Evolutionary conservation across 1,140 invertebrate species (phyloP), one percentile per base, ranked within the genome.

Genomic region (Euglossa dilemma): DNA sequence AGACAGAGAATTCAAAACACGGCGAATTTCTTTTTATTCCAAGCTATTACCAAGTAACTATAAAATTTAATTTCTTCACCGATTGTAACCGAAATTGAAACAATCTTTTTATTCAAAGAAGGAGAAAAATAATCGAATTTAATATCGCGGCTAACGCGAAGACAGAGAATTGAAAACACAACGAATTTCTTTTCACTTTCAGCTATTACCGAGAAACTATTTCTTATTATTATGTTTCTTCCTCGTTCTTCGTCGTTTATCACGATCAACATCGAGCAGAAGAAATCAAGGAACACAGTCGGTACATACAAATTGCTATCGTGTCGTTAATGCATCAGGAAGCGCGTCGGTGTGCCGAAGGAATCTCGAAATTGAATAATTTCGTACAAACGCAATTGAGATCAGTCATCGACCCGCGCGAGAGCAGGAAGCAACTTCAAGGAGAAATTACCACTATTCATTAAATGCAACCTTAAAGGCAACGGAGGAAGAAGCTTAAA

Each of bases 371-470:
- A 79, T 59, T 50, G 52, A 69, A 67, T 59, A 20, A 23, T 69
- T 69, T 47, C 16, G 9, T 47, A 83, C 70, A 57, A 11, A 61
- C 8, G 43, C 20, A 43, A 87, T 87, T 59, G 63, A 25, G 50
- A 56, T 85, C 64, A 83, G 66, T 72, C 72, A 73, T 36, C 73
- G 81, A 80, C 80, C 86, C 43, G 23, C 12, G 36, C 54, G 25
- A 54, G 28, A 80, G 73, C 61, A 84, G 85, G 76, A 87, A 87
- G 61, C 73, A 87, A 76, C 47, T 54, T 28, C 54, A 64, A 52
- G n/a, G 63, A 79, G 77, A 84, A 77, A 87, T 66, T 72, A 80
- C 75, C 54, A 63, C 61, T 71, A 73, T 83, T 75, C 84, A 73
- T 87, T 80, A 87, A 56, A 80, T 11, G 43, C 70, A 45, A 36